Percentiles rank a stretch among this genome's conserved stretches.
Conservation (phyloP, 2,888 invertebrate species). For the Aporophyla nigra region DNA sequence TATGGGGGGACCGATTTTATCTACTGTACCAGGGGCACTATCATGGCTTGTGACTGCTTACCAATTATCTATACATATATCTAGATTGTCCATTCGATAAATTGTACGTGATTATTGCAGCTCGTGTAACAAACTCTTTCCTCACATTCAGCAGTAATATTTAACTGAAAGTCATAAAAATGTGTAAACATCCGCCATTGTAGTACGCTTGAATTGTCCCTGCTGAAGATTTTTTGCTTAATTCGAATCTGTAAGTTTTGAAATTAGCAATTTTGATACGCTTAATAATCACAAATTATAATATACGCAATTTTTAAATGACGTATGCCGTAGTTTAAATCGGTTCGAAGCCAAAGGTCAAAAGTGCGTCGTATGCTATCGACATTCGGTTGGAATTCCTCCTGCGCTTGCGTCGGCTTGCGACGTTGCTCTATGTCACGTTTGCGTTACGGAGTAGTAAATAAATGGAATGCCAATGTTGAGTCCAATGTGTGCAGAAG, state of each 20-base stretch:
- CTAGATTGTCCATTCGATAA: neutral
- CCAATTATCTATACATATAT: too few relatives aligned
- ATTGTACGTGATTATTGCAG: neutral
- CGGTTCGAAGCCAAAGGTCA: constrained; percentile 25
- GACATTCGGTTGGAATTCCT: constrained; percentile 25
- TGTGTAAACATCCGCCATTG: neutral
- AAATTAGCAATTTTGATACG: neutral
- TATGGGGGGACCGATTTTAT: neutral
- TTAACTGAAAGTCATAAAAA: neutral
- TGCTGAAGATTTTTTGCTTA: neutral
- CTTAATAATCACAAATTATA: neutral
- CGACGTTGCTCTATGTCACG: constrained; percentile 3
- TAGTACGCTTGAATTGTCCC: constrained; percentile 7
- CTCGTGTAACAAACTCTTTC: neutral
- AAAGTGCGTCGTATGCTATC: constrained; percentile 16
- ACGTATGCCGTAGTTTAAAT: constrained; percentile 20
- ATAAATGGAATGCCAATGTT: constrained; percentile 11
- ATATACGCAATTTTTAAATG: constrained; percentile 14
- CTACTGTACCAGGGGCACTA: neutral
- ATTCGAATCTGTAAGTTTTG: neutral
- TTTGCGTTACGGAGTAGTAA: constrained; percentile 44
- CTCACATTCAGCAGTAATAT: neutral
- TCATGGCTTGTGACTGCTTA: neutral
- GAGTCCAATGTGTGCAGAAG: constrained; percentile 23
- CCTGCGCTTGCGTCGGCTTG: constrained; percentile 16